Conservation (phyloP, 2,797 vertebrate genomes). For the Mormyrops boulengeri region DNA sequence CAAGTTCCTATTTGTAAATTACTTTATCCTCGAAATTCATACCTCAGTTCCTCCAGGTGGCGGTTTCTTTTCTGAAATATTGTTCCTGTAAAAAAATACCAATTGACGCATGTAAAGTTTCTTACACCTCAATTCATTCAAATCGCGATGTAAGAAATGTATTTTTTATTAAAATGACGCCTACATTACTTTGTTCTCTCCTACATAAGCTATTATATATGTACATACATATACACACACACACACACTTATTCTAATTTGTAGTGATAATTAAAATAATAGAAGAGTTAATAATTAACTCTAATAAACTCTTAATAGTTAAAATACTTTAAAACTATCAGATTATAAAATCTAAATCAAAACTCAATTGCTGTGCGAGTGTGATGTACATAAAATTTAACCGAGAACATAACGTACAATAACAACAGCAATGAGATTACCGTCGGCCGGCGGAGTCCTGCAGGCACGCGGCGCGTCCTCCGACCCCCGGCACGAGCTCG, state of each 20-base stretch:
- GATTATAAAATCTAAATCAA: neutral
- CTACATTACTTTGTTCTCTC: neutral
- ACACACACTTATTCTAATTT: neutral
- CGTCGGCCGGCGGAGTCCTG: neutral
- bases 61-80: neutral
- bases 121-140: neutral
- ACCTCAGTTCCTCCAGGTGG: constrained; percentile 28
- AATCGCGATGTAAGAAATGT: neutral
- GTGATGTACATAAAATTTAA: neutral
- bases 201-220: neutral
- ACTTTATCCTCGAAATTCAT: constrained; percentile 3
- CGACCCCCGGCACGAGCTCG: neutral
- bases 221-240: too few species aligned
- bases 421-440: neutral
- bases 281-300: neutral
- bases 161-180: neutral
- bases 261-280: neutral
- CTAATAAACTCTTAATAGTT: neutral
- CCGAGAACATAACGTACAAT: neutral
- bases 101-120: neutral
- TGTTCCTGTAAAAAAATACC: neutral
- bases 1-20: neutral
- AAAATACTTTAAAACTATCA: neutral
- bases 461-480: neutral
- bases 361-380: neutral